phyloP scores from a whole-genome alignment of 2,888 invertebrate species.

The Drosophila pegasa region DNA sequence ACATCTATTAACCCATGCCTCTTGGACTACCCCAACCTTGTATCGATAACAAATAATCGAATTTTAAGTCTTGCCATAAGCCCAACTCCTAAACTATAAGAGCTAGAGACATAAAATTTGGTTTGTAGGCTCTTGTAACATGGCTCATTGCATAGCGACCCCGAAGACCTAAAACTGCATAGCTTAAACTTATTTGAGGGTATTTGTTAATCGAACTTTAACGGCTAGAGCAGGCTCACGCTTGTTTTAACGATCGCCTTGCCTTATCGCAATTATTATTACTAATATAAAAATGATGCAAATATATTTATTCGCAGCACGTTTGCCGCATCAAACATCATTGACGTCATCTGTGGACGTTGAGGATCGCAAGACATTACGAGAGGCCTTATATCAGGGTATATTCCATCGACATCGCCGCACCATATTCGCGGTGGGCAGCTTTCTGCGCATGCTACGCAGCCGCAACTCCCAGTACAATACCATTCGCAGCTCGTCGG shows the following conservation, averaged over 20 bases:
- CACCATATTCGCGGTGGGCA: constrained; percentile 91
- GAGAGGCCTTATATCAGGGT: constrained; percentile 91
- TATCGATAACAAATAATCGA: neutral
- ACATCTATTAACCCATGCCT: neutral
- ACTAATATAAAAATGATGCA: constrained; percentile 37
- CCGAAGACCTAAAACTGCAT: no score
- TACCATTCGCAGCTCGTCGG: constrained; percentile 87
- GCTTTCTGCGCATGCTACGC: constrained; percentile 90
- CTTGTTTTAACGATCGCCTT: constrained; percentile 15
- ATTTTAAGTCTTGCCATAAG: neutral
- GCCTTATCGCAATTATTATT: constrained; percentile 38
- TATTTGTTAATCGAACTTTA: neutral
- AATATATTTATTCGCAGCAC: constrained; percentile 82
- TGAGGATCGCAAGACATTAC: constrained; percentile 88
- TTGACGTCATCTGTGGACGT: constrained; percentile 88
- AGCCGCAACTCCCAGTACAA: constrained; percentile 91
- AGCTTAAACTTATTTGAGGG: neutral
- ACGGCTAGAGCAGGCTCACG: neutral
- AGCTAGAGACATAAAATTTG: neutral
- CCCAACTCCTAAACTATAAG: neutral
- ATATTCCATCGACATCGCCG: constrained; percentile 91
- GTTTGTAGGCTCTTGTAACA: neutral
- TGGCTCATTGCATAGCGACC: neutral
- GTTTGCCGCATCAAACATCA: constrained; percentile 87
- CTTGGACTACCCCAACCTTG: neutral